Conservation (phyloP, 2,797 vertebrate genomes). For the Buceros bicornis region DNA sequence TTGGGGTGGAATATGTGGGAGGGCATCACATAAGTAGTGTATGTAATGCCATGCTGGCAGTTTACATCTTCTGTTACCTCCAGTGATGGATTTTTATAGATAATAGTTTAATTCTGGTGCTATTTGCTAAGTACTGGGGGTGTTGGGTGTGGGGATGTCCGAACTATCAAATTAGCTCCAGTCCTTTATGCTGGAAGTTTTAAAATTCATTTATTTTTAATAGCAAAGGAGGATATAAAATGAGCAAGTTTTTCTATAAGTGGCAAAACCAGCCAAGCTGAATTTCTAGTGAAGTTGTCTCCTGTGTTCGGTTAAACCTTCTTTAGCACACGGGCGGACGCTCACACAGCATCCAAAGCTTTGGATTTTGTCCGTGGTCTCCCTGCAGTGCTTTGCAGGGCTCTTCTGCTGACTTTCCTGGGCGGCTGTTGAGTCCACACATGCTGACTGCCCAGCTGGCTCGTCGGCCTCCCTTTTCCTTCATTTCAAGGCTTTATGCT, state of each 20-base stretch:
- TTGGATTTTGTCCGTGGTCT: not conserved
- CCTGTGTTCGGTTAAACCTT: not conserved
- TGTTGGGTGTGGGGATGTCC: not conserved
- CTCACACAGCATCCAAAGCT: not conserved
- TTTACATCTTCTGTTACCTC: not conserved
- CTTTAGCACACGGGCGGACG: not conserved
- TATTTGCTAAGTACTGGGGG: not conserved
- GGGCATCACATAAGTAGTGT: not conserved
- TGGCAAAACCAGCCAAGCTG: not conserved
- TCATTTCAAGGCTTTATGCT: not conserved
- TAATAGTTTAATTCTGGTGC: not conserved
- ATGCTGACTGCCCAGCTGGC: constrained; percentile 18
- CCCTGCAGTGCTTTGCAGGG: not conserved
- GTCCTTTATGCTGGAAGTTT: not conserved
- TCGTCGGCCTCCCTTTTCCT: not conserved
- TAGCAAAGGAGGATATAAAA: not conserved
- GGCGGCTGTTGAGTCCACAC: not conserved
- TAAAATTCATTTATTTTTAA: not conserved
- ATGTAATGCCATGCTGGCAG: not conserved
- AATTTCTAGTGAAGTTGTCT: not conserved
- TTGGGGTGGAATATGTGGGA: not conserved
- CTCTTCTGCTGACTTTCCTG: not conserved
- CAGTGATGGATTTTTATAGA: not conserved
- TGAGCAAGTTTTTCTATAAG: not conserved
- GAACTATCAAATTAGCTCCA: not conserved